Evolutionary conservation across 2,797 vertebrate genomes (phyloP).

Genomic region (Chloroceryle amazona): DNA sequence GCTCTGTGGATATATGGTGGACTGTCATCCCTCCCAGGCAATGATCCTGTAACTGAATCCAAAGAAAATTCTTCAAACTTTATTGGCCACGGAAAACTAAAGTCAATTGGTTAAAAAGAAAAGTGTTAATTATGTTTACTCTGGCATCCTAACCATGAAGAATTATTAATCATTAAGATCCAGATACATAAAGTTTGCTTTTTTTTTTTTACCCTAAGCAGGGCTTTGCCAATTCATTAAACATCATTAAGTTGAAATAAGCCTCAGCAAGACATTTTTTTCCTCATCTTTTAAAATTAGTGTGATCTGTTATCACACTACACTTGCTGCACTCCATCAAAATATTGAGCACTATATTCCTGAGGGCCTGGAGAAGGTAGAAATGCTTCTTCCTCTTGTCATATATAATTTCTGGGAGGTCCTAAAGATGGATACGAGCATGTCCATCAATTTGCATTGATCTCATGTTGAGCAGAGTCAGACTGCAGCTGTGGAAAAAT

Average conservation of each 20-base stretch:
- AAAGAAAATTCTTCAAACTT: conserved; percentile 73
- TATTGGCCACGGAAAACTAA: conserved; percentile 61
- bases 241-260: conserved; percentile 7
- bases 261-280: not conserved
- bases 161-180: conserved; percentile 59
- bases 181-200: not conserved
- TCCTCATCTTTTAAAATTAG: conserved; percentile 8
- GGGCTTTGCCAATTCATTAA: conserved; percentile 56
- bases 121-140: conserved; percentile 69
- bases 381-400: not conserved
- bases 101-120: conserved; percentile 62
- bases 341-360: conserved; percentile 14
- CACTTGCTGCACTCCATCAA: conserved; percentile 4
- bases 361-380: not conserved
- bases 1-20: not conserved
- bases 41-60: conserved; percentile 55
- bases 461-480: not conserved
- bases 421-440: not conserved
- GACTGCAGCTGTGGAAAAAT: not conserved
- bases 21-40: conserved; percentile 61
- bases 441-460: not conserved
- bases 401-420: not conserved
- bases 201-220: not conserved
- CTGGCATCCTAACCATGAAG: conserved; percentile 32
- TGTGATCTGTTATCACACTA: not conserved